Evolutionary conservation across 1,140 invertebrate genomes (phyloP), one percentile per base, ranked within the genome.

Genomic region (Heterodera carotae): DNA sequence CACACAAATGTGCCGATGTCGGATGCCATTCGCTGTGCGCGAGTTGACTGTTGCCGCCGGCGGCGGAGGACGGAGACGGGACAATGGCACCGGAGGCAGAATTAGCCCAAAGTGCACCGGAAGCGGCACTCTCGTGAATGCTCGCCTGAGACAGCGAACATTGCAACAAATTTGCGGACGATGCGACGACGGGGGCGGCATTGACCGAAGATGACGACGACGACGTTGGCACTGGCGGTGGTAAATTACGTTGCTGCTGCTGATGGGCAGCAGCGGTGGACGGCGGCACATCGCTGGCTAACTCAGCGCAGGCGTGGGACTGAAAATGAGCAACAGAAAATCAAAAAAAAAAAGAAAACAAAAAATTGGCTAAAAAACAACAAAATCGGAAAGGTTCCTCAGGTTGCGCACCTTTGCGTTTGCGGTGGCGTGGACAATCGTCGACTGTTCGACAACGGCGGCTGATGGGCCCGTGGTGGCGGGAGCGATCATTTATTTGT

Each of bases 1-100:
- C 86, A 66, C 80, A 83, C 48, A 88, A 72, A 5, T 78, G 82
- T 33, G 85, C 83, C 75, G 75, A 85, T 34, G 85, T 79, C 8
- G 86, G 86, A 66, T 83, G 80, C 80, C 78, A 81, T 62, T 81
- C 80, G 22, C 69, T 77, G 29, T 66, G 27, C 25, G 29, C 62
- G 62, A 66, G 27, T 29, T 29, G 62, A 29, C 62, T 27, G 62
- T 22, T 22, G 62, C 12, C 29, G 39, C 39, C 39, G 39, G 6
- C 12, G 2, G 6, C 12, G 39, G 12, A 0, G 62, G 62, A 66
- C 62, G 62, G 29, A 27, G 62, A 31, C 60, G 29, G 60, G 1
- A 12, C 2, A 18, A 56, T 22, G 6, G 39, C 39, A 43, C 39
- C 39, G 39, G 4, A n/a, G 39, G 39, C 39, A 12, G 67, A 75